phyloP scores from a whole-genome alignment of 2,888 invertebrate species.

The Lithophane ornitopus region DNA sequence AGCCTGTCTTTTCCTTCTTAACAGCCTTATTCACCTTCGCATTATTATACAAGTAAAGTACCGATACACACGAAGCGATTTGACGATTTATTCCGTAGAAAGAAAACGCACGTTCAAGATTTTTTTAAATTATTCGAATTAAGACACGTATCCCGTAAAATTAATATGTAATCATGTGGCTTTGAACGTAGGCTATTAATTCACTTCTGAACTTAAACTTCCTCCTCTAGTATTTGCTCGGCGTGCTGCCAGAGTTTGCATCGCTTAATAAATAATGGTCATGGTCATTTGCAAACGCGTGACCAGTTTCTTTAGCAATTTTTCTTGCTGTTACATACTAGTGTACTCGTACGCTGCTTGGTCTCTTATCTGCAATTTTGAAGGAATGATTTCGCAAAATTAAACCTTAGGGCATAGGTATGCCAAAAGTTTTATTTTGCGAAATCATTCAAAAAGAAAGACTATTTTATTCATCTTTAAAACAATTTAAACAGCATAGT shows the following conservation, averaged over 20 bases:
- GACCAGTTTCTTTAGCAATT: constrained; percentile 26
- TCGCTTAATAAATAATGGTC: constrained; percentile 32
- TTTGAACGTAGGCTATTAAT: constrained; percentile 19
- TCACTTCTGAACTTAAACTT: constrained; percentile 33
- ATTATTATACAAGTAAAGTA: constrained; percentile 35
- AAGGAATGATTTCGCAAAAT: neutral
- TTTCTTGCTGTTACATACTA: constrained; percentile 19
- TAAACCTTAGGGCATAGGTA: too few relatives aligned
- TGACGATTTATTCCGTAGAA: neutral
- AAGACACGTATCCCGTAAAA: neutral
- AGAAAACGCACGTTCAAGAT: neutral
- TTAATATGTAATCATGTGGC: constrained; percentile 7
- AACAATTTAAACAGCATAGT: neutral
- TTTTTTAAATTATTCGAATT: neutral
- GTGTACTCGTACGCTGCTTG: neutral
- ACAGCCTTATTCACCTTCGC: constrained; percentile 43
- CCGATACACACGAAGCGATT: constrained; percentile 3
- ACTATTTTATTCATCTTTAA: neutral
- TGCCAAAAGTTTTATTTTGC: too few relatives aligned
- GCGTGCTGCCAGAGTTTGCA: constrained; percentile 45
- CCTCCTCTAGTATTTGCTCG: constrained; percentile 32
- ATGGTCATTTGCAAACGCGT: constrained; percentile 40
- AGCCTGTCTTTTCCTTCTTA: constrained; percentile 55
- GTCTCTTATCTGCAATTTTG: neutral
- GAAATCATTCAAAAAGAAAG: too few relatives aligned